Evolutionary conservation across 2,888 invertebrate species (phyloP).

Genomic region (Tachina fera): DNA sequence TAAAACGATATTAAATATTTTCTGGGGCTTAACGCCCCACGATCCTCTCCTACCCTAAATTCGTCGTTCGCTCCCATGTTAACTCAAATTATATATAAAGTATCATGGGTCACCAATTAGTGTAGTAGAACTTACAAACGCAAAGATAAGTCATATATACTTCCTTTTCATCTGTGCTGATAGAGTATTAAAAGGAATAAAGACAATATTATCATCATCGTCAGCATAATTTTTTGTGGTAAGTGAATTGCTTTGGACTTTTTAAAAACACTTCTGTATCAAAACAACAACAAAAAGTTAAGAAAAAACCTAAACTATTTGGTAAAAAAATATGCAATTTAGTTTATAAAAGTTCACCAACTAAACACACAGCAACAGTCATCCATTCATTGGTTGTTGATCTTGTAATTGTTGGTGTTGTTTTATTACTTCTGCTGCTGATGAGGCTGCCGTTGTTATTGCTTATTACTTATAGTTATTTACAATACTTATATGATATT

Average conservation of each 20-base stretch:
- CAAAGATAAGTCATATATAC: too few relatives aligned
- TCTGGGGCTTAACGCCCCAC: too few relatives aligned
- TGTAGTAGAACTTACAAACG: too few relatives aligned
- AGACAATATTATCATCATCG: slow-evolving; percentile 40
- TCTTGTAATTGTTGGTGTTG: slow-evolving; percentile 70
- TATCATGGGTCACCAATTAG: too few relatives aligned
- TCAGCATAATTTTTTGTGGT: slow-evolving; percentile 20
- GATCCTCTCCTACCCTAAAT: too few relatives aligned
- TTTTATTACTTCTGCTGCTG: slow-evolving; percentile 68
- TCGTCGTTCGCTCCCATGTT: too few relatives aligned
- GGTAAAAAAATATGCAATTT: slow-evolving; percentile 54
- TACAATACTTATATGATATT: slow-evolving; percentile 51
- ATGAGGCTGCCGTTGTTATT: slow-evolving; percentile 64
- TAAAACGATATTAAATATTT: too few relatives aligned
- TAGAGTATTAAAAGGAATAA: neutral
- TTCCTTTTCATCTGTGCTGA: neutral
- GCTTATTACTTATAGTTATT: slow-evolving; percentile 67
- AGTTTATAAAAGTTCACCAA: slow-evolving; percentile 55
- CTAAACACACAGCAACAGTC: slow-evolving; percentile 53
- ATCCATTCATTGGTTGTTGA: slow-evolving; percentile 68
- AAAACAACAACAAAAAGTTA: slow-evolving; percentile 22
- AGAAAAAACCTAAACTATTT: slow-evolving; percentile 29
- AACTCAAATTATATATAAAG: too few relatives aligned
- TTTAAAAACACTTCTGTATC: slow-evolving; percentile 73
- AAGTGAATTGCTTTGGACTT: slow-evolving; percentile 69